These are phyloP conservation scores for Sebastolobus alascanus DNA, from an alignment of 2,797 vertebrate species.

Conservation along the genomic window DNA sequence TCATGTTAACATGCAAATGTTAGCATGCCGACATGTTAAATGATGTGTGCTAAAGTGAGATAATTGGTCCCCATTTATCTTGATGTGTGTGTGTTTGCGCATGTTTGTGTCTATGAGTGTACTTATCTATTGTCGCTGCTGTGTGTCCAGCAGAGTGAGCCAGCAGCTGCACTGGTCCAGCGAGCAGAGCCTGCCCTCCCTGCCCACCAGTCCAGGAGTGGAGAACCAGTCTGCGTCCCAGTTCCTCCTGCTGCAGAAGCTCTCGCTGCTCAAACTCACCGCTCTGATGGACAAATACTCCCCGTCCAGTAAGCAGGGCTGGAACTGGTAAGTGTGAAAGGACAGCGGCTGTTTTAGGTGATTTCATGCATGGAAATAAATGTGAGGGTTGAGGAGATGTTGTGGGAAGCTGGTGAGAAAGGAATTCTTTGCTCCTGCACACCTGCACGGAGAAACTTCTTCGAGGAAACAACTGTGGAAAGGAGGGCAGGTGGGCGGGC, in stretches of 20 bases:
- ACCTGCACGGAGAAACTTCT: constrained; percentile 39
- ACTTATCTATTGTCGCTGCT: background rate
- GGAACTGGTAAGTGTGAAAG: constrained; percentile 89
- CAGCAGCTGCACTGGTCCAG: constrained; percentile 79
- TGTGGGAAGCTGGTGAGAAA: background rate
- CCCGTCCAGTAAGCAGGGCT: constrained; percentile 91
- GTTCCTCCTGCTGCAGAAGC: constrained; percentile 87
- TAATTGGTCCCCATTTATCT: no score
- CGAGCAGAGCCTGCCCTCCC: constrained; percentile 73
- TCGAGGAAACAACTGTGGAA: constrained; percentile 46
- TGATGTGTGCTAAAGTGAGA: background rate
- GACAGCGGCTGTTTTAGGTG: background rate
- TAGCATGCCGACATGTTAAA: background rate
- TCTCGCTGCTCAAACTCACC: constrained; percentile 89
- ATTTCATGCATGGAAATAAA: constrained; percentile 23
- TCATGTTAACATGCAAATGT: background rate
- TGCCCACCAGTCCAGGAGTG: constrained; percentile 65
- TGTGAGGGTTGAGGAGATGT: background rate
- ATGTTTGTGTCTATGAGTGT: background rate
- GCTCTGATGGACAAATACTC: constrained; percentile 92
- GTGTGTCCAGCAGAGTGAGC: constrained; percentile 68
- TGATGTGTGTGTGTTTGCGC: background rate
- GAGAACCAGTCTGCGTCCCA: constrained; percentile 83
- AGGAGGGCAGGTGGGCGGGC: constrained; percentile 44
- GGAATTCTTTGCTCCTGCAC: constrained; percentile 1